Conservation (phyloP, 2,797 vertebrate genomes). For the Thunnus albacares region DNA sequence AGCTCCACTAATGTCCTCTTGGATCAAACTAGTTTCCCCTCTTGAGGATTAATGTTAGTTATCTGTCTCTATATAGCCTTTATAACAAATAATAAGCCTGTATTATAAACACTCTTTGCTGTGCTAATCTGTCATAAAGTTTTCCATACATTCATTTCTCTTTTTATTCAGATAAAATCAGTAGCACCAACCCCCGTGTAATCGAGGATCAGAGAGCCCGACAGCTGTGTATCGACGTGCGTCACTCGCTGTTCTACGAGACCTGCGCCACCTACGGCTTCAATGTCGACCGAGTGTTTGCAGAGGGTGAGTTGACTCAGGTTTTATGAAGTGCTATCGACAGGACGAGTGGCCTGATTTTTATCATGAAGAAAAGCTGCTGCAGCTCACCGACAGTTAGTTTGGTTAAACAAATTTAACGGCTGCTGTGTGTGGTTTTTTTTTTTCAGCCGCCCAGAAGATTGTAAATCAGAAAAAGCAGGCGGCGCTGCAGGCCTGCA, state of each 20-base stretch:
- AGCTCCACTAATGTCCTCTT: too few species aligned
- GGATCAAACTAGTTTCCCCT: too few species aligned
- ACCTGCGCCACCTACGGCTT: slow-evolving; percentile 98
- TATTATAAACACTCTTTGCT: not conserved
- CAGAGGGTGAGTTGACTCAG: slow-evolving; percentile 87
- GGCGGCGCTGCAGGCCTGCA: slow-evolving; percentile 93
- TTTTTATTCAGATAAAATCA: slow-evolving; percentile 91
- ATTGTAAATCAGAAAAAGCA: slow-evolving; percentile 92
- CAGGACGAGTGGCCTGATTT: not conserved
- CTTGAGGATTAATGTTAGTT: too few species aligned
- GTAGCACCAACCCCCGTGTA: slow-evolving; percentile 90
- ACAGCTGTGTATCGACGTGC: slow-evolving; percentile 88
- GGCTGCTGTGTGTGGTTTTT: slow-evolving; percentile 17
- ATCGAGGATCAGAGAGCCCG: slow-evolving; percentile 93
- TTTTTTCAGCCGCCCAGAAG: slow-evolving; percentile 91
- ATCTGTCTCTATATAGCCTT: too few species aligned
- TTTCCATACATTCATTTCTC: not conserved
- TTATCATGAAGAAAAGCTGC: not conserved
- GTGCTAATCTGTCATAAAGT: not conserved
- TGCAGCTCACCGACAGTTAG: not conserved
- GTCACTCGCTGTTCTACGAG: slow-evolving; percentile 94
- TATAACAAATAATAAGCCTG: not conserved
- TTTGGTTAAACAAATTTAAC: not conserved
- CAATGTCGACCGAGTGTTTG: slow-evolving; percentile 96
- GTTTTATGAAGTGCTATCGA: not conserved